Percentiles rank a stretch among this genome's conserved stretches.
Evolutionary conservation across 2,113 vertebrate genomes (phyloP).

Genomic region (Marmota flaviventris): DNA sequence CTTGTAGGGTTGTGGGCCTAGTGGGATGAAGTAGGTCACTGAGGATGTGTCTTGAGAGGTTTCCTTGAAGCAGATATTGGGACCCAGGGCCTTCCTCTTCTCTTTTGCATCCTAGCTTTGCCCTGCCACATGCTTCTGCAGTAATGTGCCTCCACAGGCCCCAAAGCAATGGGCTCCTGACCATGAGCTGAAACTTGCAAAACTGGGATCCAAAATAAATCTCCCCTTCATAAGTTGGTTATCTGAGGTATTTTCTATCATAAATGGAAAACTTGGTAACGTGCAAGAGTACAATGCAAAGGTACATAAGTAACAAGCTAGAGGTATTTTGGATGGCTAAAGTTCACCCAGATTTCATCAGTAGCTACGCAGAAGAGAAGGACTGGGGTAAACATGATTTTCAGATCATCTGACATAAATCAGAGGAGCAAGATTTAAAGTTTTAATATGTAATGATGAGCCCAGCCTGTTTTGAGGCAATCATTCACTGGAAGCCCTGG

Average conservation of each 20-base stretch:
- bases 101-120: background rate
- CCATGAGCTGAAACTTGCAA: background rate
- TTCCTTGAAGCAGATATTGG: background rate
- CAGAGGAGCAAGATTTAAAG: background rate
- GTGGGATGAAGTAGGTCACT: background rate
- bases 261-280: background rate
- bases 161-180: background rate
- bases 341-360: background rate
- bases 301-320: background rate
- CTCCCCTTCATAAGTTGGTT: background rate
- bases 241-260: no score
- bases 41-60: no score
- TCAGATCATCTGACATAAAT: background rate
- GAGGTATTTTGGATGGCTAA: background rate
- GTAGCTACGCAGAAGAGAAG: background rate
- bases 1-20: background rate
- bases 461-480: background rate
- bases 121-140: background rate
- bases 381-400: background rate
- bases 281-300: background rate
- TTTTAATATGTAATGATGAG: background rate
- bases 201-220: background rate
- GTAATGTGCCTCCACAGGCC: background rate
- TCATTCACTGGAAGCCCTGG: background rate
- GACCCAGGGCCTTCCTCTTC: background rate